Conservation (phyloP, 1,140 invertebrate genomes). For the Bombyx mori region ASM3026992v2 NC_085119.1:598501-599000, state of each 20-base stretch:
- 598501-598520: constrained; percentile 30
- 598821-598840: constrained; percentile 22
- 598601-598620: constrained; percentile 68
- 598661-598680: constrained; percentile 58
- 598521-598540: constrained; percentile 38
- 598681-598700: constrained; percentile 50
- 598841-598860: constrained; percentile 31
- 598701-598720: constrained; percentile 41
- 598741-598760: constrained; percentile 37
- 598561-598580: constrained; percentile 30
- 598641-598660: constrained; percentile 50
- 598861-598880: constrained; percentile 18
- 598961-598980: no score
- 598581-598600: constrained; percentile 44
- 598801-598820: constrained; percentile 31
- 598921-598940: constrained; percentile 18
- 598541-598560: constrained; percentile 41
- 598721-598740: constrained; percentile 40
- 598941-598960: neutral
- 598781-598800: constrained; percentile 21
- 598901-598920: constrained; percentile 17
- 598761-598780: constrained; percentile 39
- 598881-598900: constrained; percentile 19
- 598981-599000: no score
- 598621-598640: constrained; percentile 49